Conservation (phyloP, 2,797 vertebrate genomes). For the Tapera naevia region DNA sequence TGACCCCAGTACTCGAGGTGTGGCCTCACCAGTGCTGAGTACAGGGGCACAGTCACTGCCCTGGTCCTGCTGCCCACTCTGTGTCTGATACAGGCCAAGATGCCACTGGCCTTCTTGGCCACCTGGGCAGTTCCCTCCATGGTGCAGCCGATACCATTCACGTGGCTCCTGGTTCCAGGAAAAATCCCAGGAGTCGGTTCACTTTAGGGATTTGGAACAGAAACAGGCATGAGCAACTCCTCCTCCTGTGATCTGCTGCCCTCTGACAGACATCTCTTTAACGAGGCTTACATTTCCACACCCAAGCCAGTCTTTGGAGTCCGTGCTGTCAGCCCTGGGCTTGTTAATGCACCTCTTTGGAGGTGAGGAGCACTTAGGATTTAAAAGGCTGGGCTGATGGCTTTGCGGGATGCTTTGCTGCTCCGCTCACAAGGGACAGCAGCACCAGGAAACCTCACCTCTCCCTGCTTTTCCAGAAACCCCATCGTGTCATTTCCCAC, state of each 20-base stretch:
- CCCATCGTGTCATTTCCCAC: neutral
- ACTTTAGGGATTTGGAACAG: neutral
- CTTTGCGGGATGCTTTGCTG: neutral
- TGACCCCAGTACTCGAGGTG: too few species aligned
- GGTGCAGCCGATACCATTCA: neutral
- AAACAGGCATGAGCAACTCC: neutral
- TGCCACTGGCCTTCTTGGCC: too few species aligned
- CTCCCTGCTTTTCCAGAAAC: conserved; percentile 16
- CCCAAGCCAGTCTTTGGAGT: neutral
- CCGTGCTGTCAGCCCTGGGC: neutral
- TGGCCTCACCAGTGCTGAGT: too few species aligned
- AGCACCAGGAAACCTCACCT: conserved; percentile 20
- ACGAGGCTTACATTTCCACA: neutral
- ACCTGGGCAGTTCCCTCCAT: too few species aligned
- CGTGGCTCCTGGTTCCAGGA: neutral
- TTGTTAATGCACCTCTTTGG: conserved; percentile 39
- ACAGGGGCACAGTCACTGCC: too few species aligned
- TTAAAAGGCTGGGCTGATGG: neutral
- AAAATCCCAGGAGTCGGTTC: neutral
- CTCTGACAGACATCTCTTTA: neutral
- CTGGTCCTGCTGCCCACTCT: too few species aligned
- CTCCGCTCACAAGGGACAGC: neutral
- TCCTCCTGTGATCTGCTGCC: neutral
- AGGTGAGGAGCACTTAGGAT: conserved; percentile 28
- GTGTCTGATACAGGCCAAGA: too few species aligned